Evolutionary conservation across 2,113 vertebrate species (phyloP).

Genomic region (Acrocephalus kingi): DNA sequence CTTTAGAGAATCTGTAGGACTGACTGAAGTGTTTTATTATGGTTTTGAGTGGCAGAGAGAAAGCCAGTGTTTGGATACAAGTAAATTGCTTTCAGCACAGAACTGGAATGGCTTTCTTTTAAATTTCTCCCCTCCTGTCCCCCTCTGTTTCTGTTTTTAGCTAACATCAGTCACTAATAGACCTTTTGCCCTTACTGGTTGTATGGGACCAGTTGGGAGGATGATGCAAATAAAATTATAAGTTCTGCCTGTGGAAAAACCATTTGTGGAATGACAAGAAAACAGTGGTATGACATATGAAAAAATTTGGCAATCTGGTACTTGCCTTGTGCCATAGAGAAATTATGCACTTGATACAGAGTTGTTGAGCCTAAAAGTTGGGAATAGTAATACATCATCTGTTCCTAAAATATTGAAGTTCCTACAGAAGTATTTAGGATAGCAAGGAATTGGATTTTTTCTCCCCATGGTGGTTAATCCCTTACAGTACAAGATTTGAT

Average conservation of each 20-base stretch:
- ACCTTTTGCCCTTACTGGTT: background rate
- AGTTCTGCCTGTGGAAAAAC: background rate
- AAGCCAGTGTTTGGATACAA: background rate
- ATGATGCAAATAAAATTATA: background rate
- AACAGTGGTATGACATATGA: background rate
- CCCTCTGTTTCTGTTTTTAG: background rate
- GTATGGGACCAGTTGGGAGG: background rate
- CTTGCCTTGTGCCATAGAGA: background rate
- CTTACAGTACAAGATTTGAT: background rate
- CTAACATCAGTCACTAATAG: background rate
- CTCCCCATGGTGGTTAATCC: background rate
- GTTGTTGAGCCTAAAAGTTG: background rate
- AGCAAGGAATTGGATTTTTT: background rate
- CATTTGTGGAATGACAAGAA: background rate
- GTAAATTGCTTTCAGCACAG: background rate
- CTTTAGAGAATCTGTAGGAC: background rate
- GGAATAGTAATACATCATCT: background rate
- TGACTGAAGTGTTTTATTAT: background rate
- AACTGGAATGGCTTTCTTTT: background rate
- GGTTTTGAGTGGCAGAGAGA: background rate
- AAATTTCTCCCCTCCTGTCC: fast-evolving
- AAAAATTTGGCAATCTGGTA: background rate
- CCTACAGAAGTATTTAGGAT: background rate
- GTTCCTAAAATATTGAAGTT: background rate
- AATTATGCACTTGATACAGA: background rate